These are phyloP conservation scores for Macrotis lagotis DNA, from an alignment of 2,113 vertebrate genomes.

Conservation along the genomic window DNA sequence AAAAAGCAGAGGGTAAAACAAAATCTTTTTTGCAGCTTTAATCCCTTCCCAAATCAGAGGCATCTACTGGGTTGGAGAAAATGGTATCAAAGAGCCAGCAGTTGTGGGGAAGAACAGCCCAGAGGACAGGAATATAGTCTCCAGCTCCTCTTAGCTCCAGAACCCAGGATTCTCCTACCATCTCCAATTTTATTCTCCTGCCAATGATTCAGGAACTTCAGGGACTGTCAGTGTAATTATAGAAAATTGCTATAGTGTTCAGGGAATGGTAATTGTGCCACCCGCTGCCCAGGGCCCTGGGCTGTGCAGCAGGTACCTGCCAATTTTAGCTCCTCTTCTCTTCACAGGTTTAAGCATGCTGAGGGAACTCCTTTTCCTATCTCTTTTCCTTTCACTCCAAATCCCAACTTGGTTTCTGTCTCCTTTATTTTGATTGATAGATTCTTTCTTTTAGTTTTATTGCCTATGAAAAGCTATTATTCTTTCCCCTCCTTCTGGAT, in stretches of 20 bases:
- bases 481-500: neutral
- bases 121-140: neutral
- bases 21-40: neutral
- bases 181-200: constrained; percentile 19
- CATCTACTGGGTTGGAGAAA: neutral
- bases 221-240: constrained; percentile 15
- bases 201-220: constrained; percentile 43
- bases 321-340: neutral
- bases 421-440: neutral
- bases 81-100: neutral
- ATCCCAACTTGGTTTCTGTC: neutral
- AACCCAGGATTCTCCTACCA: neutral
- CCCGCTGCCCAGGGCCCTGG: constrained; percentile 39
- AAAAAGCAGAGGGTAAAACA: neutral
- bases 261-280: neutral
- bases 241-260: constrained; percentile 49
- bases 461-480: constrained; percentile 2
- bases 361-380: neutral
- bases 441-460: neutral
- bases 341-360: constrained; percentile 18
- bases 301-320: neutral
- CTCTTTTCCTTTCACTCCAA: neutral
- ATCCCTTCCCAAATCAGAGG: neutral
- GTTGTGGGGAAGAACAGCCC: neutral
- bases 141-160: neutral